A percentile compares a stretch with the other conserved stretches of the same genome.
These are phyloP conservation scores for Periparus ater DNA, from an alignment of 2,797 vertebrate species.

Conservation along the genomic window DNA sequence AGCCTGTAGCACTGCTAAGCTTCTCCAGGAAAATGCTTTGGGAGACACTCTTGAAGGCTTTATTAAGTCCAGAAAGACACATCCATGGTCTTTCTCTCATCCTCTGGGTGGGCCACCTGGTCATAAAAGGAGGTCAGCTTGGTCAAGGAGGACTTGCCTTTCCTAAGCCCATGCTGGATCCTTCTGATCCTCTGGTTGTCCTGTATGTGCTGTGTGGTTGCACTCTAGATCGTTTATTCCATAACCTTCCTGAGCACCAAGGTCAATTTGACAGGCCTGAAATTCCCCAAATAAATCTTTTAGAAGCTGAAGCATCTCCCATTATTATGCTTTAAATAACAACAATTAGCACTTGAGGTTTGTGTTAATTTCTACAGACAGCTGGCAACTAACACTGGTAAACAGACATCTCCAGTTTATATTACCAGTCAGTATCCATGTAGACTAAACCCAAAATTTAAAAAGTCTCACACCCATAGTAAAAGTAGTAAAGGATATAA, in stretches of 20 bases:
- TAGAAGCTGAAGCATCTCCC: background rate
- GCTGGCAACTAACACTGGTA: background rate
- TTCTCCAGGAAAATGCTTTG: background rate
- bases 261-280: background rate
- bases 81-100: background rate
- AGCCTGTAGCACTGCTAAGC: background rate
- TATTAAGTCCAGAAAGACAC: background rate
- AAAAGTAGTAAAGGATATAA: background rate
- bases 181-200: background rate
- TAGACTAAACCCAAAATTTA: background rate
- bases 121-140: background rate
- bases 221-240: background rate
- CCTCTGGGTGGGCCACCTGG: background rate
- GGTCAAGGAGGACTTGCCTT: background rate
- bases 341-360: background rate
- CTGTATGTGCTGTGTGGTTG: rapidly evolving
- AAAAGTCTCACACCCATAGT: background rate
- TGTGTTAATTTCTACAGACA: background rate
- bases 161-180: background rate
- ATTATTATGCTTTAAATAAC: background rate
- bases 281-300: background rate
- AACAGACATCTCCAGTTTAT: background rate
- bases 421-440: background rate
- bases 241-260: background rate
- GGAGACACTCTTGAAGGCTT: background rate